Evolutionary conservation across 2,797 vertebrate species (phyloP).

Genomic region (Lepilemur ruficaudatus): DNA sequence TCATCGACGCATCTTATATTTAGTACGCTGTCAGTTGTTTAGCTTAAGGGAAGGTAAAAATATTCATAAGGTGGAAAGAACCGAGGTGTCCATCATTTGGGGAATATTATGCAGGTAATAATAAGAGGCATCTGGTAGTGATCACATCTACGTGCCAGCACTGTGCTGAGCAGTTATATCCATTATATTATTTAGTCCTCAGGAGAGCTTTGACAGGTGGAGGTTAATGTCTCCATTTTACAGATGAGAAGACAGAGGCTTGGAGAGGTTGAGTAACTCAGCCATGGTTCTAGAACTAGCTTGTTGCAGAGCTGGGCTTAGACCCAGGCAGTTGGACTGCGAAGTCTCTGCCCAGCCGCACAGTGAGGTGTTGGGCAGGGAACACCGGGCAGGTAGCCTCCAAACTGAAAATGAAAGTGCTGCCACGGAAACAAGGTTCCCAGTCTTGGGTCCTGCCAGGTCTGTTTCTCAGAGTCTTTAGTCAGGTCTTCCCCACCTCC

Average conservation of each 20-base stretch:
- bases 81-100: not conserved
- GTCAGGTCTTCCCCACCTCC: not conserved
- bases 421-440: not conserved
- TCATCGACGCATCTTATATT: not conserved
- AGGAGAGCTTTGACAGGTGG: not conserved
- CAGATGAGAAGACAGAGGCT: not conserved
- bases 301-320: not conserved
- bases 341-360: not conserved
- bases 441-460: not conserved
- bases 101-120: not conserved
- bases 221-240: not conserved
- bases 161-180: not conserved
- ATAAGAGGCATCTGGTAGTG: not conserved
- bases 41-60: not conserved
- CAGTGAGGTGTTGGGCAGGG: not conserved
- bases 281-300: not conserved
- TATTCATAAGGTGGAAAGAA: not conserved
- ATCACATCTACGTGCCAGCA: not conserved
- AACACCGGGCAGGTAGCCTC: accelerated
- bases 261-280: not conserved
- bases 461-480: not conserved
- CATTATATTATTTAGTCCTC: not conserved
- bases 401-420: not conserved
- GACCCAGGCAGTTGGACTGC: not conserved
- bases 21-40: not conserved